These are phyloP conservation scores for Scomber japonicus DNA, from an alignment of 2,113 vertebrate species.

Conservation along the genomic window DNA sequence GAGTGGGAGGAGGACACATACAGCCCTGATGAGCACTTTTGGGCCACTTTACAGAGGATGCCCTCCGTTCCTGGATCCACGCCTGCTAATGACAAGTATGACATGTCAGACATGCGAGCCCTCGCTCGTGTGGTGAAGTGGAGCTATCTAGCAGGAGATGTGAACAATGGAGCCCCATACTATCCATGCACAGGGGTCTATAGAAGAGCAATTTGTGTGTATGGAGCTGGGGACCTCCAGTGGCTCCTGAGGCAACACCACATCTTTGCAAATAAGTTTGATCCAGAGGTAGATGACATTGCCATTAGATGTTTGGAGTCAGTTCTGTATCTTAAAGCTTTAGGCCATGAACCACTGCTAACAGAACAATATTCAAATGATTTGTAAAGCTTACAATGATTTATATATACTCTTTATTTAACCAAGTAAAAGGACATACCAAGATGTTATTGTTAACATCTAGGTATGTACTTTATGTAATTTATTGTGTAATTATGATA, in stretches of 20 bases:
- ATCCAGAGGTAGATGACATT: conserved; percentile 87
- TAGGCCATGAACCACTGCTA: conserved; percentile 46
- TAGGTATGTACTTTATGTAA: background rate
- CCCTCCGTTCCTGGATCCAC: conserved; percentile 86
- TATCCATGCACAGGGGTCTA: conserved; percentile 85
- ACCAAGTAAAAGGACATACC: no score
- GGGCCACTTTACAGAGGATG: conserved; percentile 93
- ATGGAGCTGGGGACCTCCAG: conserved; percentile 88
- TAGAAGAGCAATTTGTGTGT: conserved; percentile 87
- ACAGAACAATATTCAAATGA: background rate
- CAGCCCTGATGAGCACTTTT: conserved; percentile 94
- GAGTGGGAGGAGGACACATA: conserved; percentile 94
- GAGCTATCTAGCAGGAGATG: conserved; percentile 84
- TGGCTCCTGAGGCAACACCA: conserved; percentile 91
- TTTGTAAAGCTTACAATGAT: background rate
- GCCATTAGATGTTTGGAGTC: conserved; percentile 90
- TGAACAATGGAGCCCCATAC: conserved; percentile 87
- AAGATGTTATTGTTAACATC: no score
- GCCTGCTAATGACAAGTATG: conserved; percentile 84
- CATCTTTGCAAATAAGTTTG: conserved; percentile 95
- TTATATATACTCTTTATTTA: no score
- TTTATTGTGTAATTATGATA: background rate
- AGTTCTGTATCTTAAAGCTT: conserved; percentile 85
- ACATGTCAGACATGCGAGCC: conserved; percentile 89
- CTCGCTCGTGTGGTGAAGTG: conserved; percentile 91